Conservation (phyloP, 1,140 invertebrate genomes). For the Dendrolimus punctatus region DNA sequence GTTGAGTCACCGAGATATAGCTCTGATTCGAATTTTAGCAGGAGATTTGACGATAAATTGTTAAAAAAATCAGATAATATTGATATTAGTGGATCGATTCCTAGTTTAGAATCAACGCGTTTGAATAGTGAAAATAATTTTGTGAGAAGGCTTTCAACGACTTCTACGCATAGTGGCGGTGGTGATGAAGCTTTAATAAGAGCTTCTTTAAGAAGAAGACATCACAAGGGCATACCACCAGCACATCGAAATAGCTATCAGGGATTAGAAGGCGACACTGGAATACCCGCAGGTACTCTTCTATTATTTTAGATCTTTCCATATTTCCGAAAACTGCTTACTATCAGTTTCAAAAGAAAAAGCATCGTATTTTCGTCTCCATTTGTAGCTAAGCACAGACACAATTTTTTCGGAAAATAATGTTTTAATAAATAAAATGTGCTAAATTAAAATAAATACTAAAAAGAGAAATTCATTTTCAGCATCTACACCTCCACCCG, state of each 20-base stretch:
- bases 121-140: constrained; percentile 47
- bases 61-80: constrained; percentile 69
- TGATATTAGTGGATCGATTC: constrained; percentile 55
- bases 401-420: no score
- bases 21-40: constrained; percentile 82
- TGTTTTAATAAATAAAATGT: background rate
- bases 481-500: constrained; percentile 56
- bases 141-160: constrained; percentile 53
- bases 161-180: constrained; percentile 61
- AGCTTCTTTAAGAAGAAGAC: constrained; percentile 59
- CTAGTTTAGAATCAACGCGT: constrained; percentile 54
- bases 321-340: no score
- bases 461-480: constrained; percentile 12
- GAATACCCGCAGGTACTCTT: constrained; percentile 50
- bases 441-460: background rate
- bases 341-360: no score
- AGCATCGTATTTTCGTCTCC: no score
- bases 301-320: background rate
- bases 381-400: no score
- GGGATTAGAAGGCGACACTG: constrained; percentile 58
- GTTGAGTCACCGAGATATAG: constrained; percentile 62
- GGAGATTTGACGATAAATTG: constrained; percentile 72
- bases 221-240: constrained; percentile 59
- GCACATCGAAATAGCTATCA: constrained; percentile 68
- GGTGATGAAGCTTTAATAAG: constrained; percentile 67